These are phyloP conservation scores for Oceanodroma leucorhoa DNA, from an alignment of 2,797 vertebrate species.

Conservation along the genomic window DNA sequence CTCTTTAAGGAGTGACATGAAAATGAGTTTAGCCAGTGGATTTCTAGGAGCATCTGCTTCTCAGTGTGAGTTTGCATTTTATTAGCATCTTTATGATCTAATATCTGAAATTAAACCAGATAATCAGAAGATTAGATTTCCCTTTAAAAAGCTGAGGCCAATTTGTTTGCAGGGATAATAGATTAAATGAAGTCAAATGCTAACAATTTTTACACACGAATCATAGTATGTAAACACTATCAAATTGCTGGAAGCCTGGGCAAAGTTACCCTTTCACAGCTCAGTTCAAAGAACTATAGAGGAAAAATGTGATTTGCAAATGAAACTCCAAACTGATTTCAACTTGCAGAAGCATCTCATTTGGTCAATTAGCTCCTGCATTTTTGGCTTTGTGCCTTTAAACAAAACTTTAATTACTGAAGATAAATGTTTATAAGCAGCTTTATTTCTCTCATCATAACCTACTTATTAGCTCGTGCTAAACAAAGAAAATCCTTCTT, in stretches of 20 bases:
- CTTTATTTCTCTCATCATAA: slow-evolving; percentile 12
- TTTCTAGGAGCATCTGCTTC: slow-evolving; percentile 1
- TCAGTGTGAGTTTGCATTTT: not conserved
- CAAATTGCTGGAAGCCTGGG: not conserved
- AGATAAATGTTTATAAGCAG: not conserved
- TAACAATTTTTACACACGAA: not conserved
- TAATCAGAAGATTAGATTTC: slow-evolving; percentile 2
- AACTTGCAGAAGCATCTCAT: slow-evolving; percentile 13
- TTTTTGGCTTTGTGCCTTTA: slow-evolving; percentile 31
- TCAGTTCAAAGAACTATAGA: not conserved
- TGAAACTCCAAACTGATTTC: not conserved
- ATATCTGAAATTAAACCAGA: slow-evolving; percentile 7
- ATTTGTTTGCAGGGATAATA: slow-evolving; percentile 4
- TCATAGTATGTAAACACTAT: not conserved
- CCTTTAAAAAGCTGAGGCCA: not conserved
- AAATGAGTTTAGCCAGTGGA: not conserved
- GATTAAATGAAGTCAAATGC: not conserved
- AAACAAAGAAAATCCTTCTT: not conserved
- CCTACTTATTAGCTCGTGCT: not conserved
- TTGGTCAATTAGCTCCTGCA: slow-evolving; percentile 2
- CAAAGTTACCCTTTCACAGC: not conserved
- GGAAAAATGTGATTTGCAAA: slow-evolving; percentile 2
- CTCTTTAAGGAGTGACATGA: not conserved
- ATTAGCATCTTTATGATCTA: not conserved
- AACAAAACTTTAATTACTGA: slow-evolving; percentile 22